These are phyloP conservation scores for Colius striatus DNA, from an alignment of 2,113 vertebrate genomes.

Conservation along the genomic window DNA sequence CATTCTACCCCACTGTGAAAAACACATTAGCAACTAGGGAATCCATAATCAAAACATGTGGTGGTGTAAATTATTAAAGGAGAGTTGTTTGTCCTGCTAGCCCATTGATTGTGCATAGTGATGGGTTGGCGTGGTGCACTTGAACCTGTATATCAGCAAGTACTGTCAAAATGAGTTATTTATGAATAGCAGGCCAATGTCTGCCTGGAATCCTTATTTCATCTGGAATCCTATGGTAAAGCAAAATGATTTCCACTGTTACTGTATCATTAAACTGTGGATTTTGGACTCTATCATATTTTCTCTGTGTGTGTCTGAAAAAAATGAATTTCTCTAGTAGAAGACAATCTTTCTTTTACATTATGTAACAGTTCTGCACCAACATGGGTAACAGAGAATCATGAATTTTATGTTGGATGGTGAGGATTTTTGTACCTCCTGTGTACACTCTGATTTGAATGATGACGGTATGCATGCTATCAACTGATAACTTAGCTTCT, in stretches of 20 bases:
- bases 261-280: neutral
- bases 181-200: neutral
- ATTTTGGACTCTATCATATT: neutral
- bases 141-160: neutral
- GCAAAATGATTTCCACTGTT: neutral
- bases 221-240: neutral
- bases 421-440: neutral
- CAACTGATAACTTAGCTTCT: neutral
- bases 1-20: neutral
- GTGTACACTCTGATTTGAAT: neutral
- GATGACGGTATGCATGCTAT: neutral
- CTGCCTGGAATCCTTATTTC: slow-evolving; percentile 1
- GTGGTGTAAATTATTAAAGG: neutral
- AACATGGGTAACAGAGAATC: neutral
- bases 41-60: neutral
- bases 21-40: neutral
- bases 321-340: neutral
- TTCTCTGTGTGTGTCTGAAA: neutral
- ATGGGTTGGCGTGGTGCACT: neutral
- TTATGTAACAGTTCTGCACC: neutral
- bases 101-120: neutral
- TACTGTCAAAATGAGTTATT: slow-evolving; percentile 22
- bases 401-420: neutral
- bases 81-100: neutral
- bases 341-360: neutral